phyloP scores from a whole-genome alignment of 2,113 vertebrate species.

The Pelmatolapia mariae region DNA sequence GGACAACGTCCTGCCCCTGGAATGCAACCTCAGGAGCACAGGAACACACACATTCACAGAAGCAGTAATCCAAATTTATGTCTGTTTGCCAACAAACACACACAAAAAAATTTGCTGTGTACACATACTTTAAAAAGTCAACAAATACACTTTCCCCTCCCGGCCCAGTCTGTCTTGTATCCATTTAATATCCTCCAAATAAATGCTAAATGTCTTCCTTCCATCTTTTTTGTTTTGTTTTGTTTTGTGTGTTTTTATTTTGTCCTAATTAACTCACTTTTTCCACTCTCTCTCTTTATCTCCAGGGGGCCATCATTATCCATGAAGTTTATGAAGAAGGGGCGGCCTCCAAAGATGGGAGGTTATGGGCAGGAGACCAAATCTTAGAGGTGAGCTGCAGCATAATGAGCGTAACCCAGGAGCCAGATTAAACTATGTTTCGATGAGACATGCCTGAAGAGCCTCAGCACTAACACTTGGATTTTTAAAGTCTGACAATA shows the following conservation, averaged over 20 bases:
- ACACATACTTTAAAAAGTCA: background rate
- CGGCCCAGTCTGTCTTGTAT: background rate
- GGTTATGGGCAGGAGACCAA: conserved; percentile 97
- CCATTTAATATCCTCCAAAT: background rate
- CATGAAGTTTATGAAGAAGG: conserved; percentile 98
- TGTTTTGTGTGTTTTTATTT: background rate
- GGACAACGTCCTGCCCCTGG: conserved; percentile 57
- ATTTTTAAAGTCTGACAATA: background rate
- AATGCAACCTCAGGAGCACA: conserved; percentile 57
- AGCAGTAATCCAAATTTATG: background rate
- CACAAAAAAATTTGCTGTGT: background rate
- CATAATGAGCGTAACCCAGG: background rate
- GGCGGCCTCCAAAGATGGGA: conserved; percentile 93
- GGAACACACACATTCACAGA: conserved; percentile 3
- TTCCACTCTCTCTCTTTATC: background rate
- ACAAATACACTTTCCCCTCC: background rate
- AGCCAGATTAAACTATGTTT: conserved; percentile 2
- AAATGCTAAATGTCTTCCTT: background rate
- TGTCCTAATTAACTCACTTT: background rate
- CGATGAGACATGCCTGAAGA: background rate
- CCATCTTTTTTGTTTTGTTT: background rate
- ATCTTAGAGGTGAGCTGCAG: conserved; percentile 84
- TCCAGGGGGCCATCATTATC: conserved; percentile 93
- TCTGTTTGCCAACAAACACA: background rate
- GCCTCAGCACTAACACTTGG: background rate